phyloP scores from a whole-genome alignment of 1,140 invertebrate species.

The Hycleus phaleratus region DNA sequence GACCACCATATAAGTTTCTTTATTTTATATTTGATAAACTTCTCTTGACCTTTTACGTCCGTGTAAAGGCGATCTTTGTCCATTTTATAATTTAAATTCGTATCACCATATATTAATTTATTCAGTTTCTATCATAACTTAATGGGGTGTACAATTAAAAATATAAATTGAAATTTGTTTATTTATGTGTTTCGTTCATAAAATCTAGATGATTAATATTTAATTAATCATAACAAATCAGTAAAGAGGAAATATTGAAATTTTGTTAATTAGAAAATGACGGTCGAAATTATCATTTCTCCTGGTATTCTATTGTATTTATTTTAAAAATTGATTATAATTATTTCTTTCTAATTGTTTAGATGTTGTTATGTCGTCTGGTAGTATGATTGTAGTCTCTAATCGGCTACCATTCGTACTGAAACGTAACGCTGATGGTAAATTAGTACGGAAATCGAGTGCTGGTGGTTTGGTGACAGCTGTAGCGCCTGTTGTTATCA shows the following conservation, averaged over 20 bases:
- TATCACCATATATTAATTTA: constrained; percentile 7
- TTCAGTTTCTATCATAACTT: constrained; percentile 5
- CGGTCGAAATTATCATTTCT: neutral
- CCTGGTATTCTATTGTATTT: neutral
- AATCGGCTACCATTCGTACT: constrained; percentile 83
- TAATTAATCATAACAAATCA: too few relatives aligned
- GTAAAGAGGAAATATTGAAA: too few relatives aligned
- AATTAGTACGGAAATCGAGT: constrained; percentile 70
- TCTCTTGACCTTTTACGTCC: constrained; percentile 6
- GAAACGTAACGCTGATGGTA: constrained; percentile 61
- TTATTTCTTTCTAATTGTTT: neutral
- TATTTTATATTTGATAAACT: constrained; percentile 5
- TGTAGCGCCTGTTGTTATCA: constrained; percentile 80
- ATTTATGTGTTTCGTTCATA: neutral
- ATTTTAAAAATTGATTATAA: neutral
- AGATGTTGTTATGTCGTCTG: constrained; percentile 45
- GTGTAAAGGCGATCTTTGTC: constrained; percentile 16
- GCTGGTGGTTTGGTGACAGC: constrained; percentile 85
- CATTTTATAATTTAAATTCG: constrained; percentile 14
- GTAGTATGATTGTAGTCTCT: constrained; percentile 81
- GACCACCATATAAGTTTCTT: neutral
- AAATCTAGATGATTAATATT: too few relatives aligned
- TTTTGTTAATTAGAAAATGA: neutral
- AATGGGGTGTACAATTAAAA: too few relatives aligned
- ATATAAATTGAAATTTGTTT: neutral